phyloP scores from a whole-genome alignment of 2,888 invertebrate genomes.

The Morpho deidamia region DNA sequence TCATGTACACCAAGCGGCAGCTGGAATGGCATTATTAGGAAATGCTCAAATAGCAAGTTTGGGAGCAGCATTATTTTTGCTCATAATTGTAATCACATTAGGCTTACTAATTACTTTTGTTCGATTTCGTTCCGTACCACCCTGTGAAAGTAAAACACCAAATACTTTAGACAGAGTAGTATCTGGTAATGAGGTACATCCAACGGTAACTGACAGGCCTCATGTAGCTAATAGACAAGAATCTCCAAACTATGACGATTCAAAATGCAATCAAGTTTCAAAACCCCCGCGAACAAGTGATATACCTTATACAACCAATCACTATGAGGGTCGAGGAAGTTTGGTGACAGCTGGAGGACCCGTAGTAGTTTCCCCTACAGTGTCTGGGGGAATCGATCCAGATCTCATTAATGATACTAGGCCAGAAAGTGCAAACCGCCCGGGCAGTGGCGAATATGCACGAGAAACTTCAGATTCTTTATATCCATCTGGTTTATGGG shows the following conservation, averaged over 20 bases:
- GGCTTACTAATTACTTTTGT: slow-evolving; percentile 85
- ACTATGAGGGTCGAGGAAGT: slow-evolving; percentile 83
- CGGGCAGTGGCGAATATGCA: slow-evolving; percentile 88
- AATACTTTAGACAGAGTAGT: slow-evolving; percentile 86
- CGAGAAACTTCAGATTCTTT: slow-evolving; percentile 85
- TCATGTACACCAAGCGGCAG: slow-evolving; percentile 86
- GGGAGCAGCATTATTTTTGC: slow-evolving; percentile 87
- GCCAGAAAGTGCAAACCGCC: slow-evolving; percentile 77
- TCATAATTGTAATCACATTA: slow-evolving; percentile 86
- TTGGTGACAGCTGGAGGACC: slow-evolving; percentile 79
- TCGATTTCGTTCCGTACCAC: slow-evolving; percentile 84
- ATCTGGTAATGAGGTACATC: slow-evolving; percentile 75
- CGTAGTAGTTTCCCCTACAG: slow-evolving; percentile 86
- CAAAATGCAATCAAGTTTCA: slow-evolving; percentile 82
- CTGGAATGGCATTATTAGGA: slow-evolving; percentile 88
- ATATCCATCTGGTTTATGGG: slow-evolving; percentile 90
- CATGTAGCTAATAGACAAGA: slow-evolving; percentile 77
- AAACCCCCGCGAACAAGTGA: slow-evolving; percentile 85
- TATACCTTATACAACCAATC: slow-evolving; percentile 82
- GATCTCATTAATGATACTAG: slow-evolving; percentile 91
- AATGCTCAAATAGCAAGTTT: slow-evolving; percentile 92
- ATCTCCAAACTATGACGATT: slow-evolving; percentile 52
- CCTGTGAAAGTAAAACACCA: slow-evolving; percentile 86
- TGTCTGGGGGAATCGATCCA: slow-evolving; percentile 87
- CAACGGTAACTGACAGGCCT: slow-evolving; percentile 68